Evolutionary conservation across 2,888 invertebrate species (phyloP).

Genomic region (Ecliptopera silaceata): DNA sequence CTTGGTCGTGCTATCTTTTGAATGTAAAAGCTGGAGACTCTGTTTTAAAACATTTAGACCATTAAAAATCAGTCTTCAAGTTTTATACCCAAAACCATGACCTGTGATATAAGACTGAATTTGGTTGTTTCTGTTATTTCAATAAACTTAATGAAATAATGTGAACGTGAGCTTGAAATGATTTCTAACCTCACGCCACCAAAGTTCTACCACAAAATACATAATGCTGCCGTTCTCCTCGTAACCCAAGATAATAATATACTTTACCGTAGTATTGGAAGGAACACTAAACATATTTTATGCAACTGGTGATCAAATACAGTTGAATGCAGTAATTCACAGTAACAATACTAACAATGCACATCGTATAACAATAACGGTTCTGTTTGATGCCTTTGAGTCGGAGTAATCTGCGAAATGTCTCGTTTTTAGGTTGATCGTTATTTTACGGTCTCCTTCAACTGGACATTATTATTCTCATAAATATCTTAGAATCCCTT

Average conservation of each 20-base stretch:
- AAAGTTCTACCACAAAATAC: not conserved
- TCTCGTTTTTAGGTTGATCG: slow-evolving; percentile 46
- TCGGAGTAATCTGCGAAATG: slow-evolving; percentile 39
- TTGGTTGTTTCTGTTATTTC: no score
- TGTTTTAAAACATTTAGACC: no score
- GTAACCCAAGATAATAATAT: not conserved
- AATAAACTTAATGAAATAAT: no score
- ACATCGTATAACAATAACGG: slow-evolving; percentile 36
- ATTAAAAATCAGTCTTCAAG: no score
- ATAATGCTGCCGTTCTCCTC: not conserved
- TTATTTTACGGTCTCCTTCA: slow-evolving; percentile 38
- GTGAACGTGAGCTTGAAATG: no score
- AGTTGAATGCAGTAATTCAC: slow-evolving; percentile 16
- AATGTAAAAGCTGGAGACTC: no score
- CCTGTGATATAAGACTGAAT: no score
- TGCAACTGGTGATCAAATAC: slow-evolving; percentile 17
- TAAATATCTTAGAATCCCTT: slow-evolving; percentile 4
- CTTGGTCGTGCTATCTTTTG: no score
- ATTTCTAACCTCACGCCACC: no score
- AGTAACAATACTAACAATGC: slow-evolving; percentile 30
- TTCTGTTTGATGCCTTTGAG: slow-evolving; percentile 46
- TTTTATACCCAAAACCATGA: no score
- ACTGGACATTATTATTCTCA: slow-evolving; percentile 12
- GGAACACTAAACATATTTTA: slow-evolving; percentile 9
- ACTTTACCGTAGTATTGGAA: not conserved